Base-by-base conservation (phyloP, 2,888 invertebrate genomes). In the Exocentrus adspersus region DNA sequence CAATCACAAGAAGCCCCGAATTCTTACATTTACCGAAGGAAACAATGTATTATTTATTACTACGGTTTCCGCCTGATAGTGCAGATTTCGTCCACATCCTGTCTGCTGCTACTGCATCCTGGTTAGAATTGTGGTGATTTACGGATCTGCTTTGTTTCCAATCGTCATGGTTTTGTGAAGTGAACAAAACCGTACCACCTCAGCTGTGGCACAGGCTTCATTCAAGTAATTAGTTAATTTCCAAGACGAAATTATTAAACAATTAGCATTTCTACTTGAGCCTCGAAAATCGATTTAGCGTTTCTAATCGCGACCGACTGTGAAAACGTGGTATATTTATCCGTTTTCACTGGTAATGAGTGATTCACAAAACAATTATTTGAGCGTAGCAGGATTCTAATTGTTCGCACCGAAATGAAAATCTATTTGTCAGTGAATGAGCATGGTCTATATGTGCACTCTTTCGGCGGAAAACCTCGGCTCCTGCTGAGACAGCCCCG, bases 241-340 rank as follows among this genome's bases (percentile, higher is more conserved):
- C 37, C 37, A 37, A 37, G 37, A 37, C 37, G 37, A 37, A 37
- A 37, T 37, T 37, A 37, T 37, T 37, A 37, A 37, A 37, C 37
- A 37, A 37, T 37, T 37, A 37, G 37, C 37, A 37, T 37, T 37
- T 37, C 37, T 37, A 37, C 37, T 37, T n/a, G n/a, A n/a, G 37
- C 37, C 37, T 2, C 37, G 2, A 12, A 37, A 37, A 37, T 37
- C 37, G 14, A 37, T 37, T 37, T 37, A 37, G 37, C 37, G 37
- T 37, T 37, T 37, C 37, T 37, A 37, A 37, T 37, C 37, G 37
- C 12, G n/a, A 14, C 12, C 12, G 12, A 37, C n/a, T 37, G 37
- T 37, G 14, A 37, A 37, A 37, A 37, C 37, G 37, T n/a, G 37
- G 37, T 37, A 37, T 37, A 37, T 37, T n/a, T 37, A 37, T 37